Conservation (phyloP, 2,888 invertebrate genomes). For the Amphipoea oculea region DNA sequence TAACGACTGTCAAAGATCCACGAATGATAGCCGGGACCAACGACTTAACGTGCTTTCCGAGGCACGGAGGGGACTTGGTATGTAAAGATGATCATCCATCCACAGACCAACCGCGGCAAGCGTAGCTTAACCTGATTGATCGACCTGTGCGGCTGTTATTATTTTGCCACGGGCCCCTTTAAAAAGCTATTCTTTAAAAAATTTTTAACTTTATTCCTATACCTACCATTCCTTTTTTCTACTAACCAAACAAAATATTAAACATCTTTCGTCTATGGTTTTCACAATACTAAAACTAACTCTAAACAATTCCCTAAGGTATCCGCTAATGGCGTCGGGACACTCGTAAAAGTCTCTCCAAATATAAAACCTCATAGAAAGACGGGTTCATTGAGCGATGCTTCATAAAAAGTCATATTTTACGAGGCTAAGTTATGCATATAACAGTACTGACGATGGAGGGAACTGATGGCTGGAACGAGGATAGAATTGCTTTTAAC, state of each 20-base stretch:
- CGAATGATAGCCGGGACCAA: no score
- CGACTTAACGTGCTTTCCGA: no score
- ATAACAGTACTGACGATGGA: slow-evolving; percentile 38
- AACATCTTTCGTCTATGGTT: background rate
- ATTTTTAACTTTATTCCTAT: background rate
- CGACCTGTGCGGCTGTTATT: no score
- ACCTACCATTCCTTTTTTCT: background rate
- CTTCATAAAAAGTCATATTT: slow-evolving; percentile 57
- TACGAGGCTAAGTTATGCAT: slow-evolving; percentile 49
- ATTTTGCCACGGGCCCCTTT: background rate
- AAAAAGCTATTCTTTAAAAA: background rate
- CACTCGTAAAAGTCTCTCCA: slow-evolving; percentile 57
- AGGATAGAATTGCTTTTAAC: background rate
- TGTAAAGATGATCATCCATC: no score
- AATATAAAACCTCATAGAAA: slow-evolving; percentile 51
- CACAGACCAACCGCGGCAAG: no score
- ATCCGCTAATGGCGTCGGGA: slow-evolving; percentile 27
- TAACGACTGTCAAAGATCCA: no score
- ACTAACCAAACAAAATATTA: slow-evolving; percentile 14
- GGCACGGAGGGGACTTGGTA: no score
- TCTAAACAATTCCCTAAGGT: slow-evolving; percentile 21
- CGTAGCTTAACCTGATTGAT: no score
- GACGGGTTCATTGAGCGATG: slow-evolving; percentile 45
- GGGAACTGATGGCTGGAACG: background rate
- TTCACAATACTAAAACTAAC: slow-evolving; percentile 34